A percentile compares a stretch with the other conserved stretches of the same genome.
phyloP scores from a whole-genome alignment of 2,888 invertebrate species.

The Gortyna flavago region DNA sequence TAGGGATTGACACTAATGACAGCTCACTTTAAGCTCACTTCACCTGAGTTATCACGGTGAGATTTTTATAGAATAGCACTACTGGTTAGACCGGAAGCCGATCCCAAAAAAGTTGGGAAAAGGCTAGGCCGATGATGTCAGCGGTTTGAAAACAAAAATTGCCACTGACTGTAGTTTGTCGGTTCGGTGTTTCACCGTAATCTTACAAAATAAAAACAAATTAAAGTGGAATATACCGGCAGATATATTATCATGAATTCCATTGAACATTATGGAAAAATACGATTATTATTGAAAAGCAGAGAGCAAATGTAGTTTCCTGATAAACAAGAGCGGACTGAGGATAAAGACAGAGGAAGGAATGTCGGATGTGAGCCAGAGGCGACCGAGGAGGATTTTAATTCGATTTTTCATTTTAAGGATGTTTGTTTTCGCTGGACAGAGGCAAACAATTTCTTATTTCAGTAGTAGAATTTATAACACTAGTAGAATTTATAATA shows the following conservation, averaged over 20 bases:
- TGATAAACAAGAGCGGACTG: conserved; percentile 1
- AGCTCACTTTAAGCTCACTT: too few species aligned
- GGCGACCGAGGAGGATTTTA: conserved; percentile 23
- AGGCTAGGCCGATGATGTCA: too few species aligned
- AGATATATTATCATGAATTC: not conserved
- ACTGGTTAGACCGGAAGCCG: too few species aligned
- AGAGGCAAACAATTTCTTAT: not conserved
- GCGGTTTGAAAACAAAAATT: not conserved
- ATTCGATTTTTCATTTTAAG: conserved; percentile 23
- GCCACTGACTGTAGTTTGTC: not conserved
- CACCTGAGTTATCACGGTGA: too few species aligned
- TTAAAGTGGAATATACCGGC: not conserved
- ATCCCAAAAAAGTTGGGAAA: too few species aligned
- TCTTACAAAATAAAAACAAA: not conserved
- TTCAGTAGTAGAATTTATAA: too few species aligned
- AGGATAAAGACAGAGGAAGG: conserved; percentile 14
- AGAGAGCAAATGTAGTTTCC: conserved; percentile 53
- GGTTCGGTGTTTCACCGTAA: not conserved
- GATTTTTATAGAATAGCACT: too few species aligned
- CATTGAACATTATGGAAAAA: not conserved
- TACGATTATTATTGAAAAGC: not conserved
- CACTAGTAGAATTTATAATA: too few species aligned
- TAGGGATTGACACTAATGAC: too few species aligned
- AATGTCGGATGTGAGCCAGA: conserved; percentile 22
- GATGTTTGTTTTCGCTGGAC: not conserved